phyloP scores from a whole-genome alignment of 2,888 invertebrate species.

The Tenodera sinensis region DNA sequence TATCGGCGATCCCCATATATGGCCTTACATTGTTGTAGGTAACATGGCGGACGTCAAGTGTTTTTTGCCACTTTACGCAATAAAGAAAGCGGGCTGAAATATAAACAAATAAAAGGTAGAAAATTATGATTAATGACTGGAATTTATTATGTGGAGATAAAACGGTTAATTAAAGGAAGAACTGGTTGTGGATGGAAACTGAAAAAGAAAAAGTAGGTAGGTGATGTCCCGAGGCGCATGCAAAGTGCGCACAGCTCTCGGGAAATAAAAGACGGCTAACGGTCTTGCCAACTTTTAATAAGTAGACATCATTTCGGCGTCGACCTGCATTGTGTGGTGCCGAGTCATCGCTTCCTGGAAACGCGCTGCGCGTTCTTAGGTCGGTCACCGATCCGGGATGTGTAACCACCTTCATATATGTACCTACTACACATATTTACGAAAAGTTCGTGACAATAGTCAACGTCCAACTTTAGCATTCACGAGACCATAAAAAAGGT shows the following conservation, averaged over 20 bases:
- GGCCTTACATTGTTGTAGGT: not conserved
- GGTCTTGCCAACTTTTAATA: not conserved
- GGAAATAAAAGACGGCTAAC: not conserved
- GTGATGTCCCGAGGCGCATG: not conserved
- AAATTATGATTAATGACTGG: not conserved
- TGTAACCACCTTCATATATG: no score
- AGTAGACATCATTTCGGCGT: not conserved
- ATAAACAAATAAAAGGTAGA: not conserved
- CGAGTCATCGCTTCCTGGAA: not conserved
- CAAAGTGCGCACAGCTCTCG: not conserved
- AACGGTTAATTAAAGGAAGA: not conserved
- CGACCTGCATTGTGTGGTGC: not conserved
- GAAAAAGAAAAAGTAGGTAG: not conserved
- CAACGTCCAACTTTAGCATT: no score
- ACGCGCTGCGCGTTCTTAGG: no score
- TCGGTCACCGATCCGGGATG: not conserved
- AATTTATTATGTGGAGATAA: not conserved
- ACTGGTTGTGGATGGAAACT: not conserved
- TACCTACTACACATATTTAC: no score
- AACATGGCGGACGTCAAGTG: not conserved
- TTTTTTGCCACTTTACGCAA: not conserved
- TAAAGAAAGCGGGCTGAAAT: not conserved
- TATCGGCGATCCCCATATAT: not conserved
- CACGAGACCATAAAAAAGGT: no score
- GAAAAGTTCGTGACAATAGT: no score